Percentiles rank a stretch among this genome's conserved stretches.
These are phyloP conservation scores for Falco rusticolus DNA, from an alignment of 2,797 vertebrate genomes.

Conservation along the genomic window DNA sequence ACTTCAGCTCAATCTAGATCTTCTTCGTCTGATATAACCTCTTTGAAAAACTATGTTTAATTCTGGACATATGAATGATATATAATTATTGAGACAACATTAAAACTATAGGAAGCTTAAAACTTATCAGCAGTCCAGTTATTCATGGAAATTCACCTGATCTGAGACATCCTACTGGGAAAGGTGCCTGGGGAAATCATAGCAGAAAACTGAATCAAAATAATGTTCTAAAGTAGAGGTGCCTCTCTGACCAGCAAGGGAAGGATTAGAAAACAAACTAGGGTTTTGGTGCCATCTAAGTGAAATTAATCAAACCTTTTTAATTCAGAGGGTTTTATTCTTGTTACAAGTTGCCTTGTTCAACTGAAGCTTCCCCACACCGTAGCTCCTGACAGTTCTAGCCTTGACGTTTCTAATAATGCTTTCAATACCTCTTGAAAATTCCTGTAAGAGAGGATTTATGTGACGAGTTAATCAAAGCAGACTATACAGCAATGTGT, in stretches of 20 bases:
- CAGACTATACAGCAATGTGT: neutral
- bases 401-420: conserved; percentile 23
- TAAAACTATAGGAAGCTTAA: neutral
- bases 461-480: conserved; percentile 21
- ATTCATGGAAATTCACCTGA: neutral
- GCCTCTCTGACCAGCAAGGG: neutral
- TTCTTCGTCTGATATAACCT: neutral
- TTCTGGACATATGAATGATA: neutral
- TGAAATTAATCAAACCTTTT: neutral
- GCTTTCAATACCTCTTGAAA: conserved; percentile 11
- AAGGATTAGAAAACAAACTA: neutral
- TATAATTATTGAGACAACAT: neutral
- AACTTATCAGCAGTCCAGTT: neutral
- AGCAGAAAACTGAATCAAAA: neutral
- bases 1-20: neutral
- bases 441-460: neutral
- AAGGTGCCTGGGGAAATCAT: neutral
- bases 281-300: neutral
- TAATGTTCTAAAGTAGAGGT: neutral
- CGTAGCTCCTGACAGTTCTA: neutral
- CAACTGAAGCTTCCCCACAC: neutral
- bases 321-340: neutral
- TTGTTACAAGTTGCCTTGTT: neutral
- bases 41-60: neutral
- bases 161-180: neutral